phyloP scores from a whole-genome alignment of 2,797 vertebrate genomes.

The Gadopsis marmoratus region DNA sequence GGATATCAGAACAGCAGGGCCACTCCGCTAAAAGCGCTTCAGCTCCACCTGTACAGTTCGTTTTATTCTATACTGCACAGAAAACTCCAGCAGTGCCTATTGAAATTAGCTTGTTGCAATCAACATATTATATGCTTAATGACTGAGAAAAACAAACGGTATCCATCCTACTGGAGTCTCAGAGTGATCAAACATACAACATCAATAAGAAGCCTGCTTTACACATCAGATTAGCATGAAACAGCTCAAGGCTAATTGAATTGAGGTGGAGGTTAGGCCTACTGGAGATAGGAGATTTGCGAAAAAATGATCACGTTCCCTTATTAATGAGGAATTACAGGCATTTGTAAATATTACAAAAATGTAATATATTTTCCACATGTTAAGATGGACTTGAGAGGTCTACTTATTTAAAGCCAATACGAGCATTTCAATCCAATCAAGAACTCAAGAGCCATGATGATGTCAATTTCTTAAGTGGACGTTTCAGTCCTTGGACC shows the following conservation, averaged over 20 bases:
- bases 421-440: constrained; percentile 39
- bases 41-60: constrained; percentile 52
- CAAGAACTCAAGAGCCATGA: constrained; percentile 19
- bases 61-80: constrained; percentile 34
- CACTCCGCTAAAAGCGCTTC: constrained; percentile 37
- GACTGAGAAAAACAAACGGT: constrained; percentile 73
- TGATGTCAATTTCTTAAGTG: neutral
- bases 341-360: constrained; percentile 1
- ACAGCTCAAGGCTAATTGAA: constrained; percentile 70
- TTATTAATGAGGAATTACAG: constrained; percentile 67
- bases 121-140: constrained; percentile 79
- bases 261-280: constrained; percentile 73
- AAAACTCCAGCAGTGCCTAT: constrained; percentile 56
- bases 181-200: constrained; percentile 62
- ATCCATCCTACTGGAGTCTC: constrained; percentile 63
- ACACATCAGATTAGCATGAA: constrained; percentile 75
- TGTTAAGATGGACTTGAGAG: constrained; percentile 23
- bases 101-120: constrained; percentile 78
- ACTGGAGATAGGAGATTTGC: constrained; percentile 65
- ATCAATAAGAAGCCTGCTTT: constrained; percentile 68
- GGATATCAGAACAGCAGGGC: constrained; percentile 14
- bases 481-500: constrained; percentile 1
- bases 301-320: constrained; percentile 69
- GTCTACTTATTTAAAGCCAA: constrained; percentile 30
- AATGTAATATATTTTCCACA: constrained; percentile 46